Evolutionary conservation across 2,797 vertebrate species (phyloP).

Genomic region (Molossus alvarezi): DNA sequence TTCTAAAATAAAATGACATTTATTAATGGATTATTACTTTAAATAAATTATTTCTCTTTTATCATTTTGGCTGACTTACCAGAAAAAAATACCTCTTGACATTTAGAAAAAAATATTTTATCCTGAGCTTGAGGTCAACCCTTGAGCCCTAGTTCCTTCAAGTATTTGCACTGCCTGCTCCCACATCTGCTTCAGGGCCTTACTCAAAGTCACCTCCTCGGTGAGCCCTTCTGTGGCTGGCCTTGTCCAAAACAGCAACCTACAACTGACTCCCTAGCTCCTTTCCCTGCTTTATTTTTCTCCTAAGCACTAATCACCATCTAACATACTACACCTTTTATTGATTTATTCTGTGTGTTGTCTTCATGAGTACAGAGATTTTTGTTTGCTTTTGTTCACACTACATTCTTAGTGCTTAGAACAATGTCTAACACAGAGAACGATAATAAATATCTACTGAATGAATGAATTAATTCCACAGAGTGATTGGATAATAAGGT

Average conservation of each 20-base stretch:
- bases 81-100: not conserved
- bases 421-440: not conserved
- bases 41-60: slow-evolving; percentile 1
- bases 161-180: not conserved
- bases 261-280: not conserved
- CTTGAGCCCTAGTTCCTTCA: not conserved
- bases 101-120: not conserved
- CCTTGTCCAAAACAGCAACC: not conserved
- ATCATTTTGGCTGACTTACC: not conserved
- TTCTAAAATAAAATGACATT: slow-evolving; percentile 21
- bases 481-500: not conserved
- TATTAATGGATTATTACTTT: slow-evolving; percentile 5
- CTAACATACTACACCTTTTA: not conserved
- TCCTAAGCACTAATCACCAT: not conserved
- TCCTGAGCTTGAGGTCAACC: not conserved
- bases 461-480: not conserved
- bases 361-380: not conserved
- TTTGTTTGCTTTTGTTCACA: slow-evolving; percentile 18
- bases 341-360: not conserved
- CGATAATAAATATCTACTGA: not conserved
- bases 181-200: not conserved
- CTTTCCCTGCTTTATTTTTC: not conserved
- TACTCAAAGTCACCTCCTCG: not conserved
- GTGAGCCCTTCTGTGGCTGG: not conserved
- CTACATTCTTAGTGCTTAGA: not conserved